Conservation (phyloP, 2,888 invertebrate genomes). For the Ormyrus thymus region DNA sequence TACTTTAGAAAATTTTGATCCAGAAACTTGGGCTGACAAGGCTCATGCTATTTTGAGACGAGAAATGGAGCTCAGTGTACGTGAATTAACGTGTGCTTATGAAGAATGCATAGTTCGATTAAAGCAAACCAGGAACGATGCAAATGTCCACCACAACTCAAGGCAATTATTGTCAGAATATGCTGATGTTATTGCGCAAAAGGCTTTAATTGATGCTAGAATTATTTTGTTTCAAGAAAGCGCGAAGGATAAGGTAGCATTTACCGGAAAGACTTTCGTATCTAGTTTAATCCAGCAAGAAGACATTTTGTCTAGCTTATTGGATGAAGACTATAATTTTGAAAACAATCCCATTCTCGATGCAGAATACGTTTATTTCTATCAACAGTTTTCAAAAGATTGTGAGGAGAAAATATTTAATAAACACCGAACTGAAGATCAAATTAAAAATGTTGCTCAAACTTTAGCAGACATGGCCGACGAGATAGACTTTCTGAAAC, state of each 20-base stretch:
- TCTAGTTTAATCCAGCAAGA: conserved; percentile 71
- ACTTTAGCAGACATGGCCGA: conserved; percentile 71
- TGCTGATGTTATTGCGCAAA: conserved; percentile 84
- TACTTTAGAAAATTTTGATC: conserved; percentile 82
- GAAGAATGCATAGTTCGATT: conserved; percentile 80
- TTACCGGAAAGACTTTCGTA: conserved; percentile 66
- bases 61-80: conserved; percentile 84
- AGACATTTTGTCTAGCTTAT: conserved; percentile 64
- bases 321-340: conserved; percentile 61
- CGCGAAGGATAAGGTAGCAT: conserved; percentile 48
- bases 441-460: conserved; percentile 63
- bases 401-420: conserved; percentile 72
- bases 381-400: conserved; percentile 80
- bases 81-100: conserved; percentile 82
- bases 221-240: conserved; percentile 81
- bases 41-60: conserved; percentile 83
- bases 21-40: conserved; percentile 86
- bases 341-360: conserved; percentile 78
- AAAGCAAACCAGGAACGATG: conserved; percentile 75
- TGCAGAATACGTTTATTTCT: conserved; percentile 82
- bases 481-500: conserved; percentile 71
- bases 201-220: conserved; percentile 85
- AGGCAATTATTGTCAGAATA: conserved; percentile 79
- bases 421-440: conserved; percentile 63
- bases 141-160: conserved; percentile 70